phyloP scores from a whole-genome alignment of 2,113 vertebrate species.

The Macquaria ambigua region DNA sequence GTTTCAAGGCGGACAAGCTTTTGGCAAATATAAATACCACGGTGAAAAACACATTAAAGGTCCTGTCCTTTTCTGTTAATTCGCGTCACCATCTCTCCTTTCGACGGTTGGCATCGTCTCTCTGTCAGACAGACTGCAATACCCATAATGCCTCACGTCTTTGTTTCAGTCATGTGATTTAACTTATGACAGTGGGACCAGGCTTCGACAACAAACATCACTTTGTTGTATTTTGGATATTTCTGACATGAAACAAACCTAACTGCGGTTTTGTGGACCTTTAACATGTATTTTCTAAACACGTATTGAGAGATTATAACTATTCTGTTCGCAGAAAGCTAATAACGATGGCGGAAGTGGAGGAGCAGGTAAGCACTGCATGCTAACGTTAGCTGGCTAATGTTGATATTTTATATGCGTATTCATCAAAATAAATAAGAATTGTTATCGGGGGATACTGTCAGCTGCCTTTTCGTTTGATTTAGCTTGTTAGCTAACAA shows the following conservation, averaged over 20 bases:
- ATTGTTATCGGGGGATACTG: neutral
- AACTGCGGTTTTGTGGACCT: neutral
- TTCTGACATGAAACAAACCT: neutral
- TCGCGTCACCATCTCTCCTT: too few species aligned
- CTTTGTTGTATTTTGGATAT: neutral
- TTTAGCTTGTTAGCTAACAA: neutral
- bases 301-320: neutral
- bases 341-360: slow-evolving; percentile 89
- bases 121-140: slow-evolving; percentile 67
- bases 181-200: slow-evolving; percentile 35
- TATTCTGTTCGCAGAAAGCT: neutral
- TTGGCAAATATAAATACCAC: rapidly evolving
- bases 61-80: neutral
- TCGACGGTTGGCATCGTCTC: neutral
- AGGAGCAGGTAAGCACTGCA: slow-evolving; percentile 85
- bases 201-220: slow-evolving; percentile 53
- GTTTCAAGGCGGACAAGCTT: rapidly evolving
- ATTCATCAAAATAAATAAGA: neutral
- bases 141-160: slow-evolving; percentile 73
- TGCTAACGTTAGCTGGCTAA: slow-evolving; percentile 66
- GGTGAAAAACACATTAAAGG: neutral
- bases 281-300: neutral
- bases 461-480: neutral
- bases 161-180: slow-evolving; percentile 85
- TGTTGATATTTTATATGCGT: slow-evolving; percentile 9